These are phyloP conservation scores for Drosophila monieri DNA, from an alignment of 2,888 invertebrate genomes.

Conservation along the genomic window DNA sequence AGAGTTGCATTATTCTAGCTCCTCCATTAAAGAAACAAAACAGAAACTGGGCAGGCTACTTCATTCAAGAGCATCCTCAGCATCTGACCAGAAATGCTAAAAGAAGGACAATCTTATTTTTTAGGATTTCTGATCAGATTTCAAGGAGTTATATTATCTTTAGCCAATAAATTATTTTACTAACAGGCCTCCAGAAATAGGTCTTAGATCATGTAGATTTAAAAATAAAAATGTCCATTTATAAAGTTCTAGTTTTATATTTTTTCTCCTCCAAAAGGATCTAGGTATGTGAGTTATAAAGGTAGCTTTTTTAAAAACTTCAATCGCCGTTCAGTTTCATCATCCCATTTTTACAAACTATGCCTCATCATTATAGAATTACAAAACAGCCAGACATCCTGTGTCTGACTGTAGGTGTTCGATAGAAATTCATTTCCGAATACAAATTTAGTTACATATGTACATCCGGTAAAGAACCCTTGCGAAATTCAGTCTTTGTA, in stretches of 20 bases:
- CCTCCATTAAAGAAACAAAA: conserved; percentile 1
- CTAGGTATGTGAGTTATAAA: not conserved
- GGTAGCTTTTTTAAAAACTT: not conserved
- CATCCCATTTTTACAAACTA: not conserved
- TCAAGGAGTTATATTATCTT: not conserved
- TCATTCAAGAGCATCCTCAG: not conserved
- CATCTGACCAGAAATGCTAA: not conserved
- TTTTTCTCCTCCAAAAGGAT: no score
- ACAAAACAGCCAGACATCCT: not conserved
- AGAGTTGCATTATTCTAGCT: conserved; percentile 3
- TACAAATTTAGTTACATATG: not conserved
- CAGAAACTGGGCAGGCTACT: not conserved
- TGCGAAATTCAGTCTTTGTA: not conserved
- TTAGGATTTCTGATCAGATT: not conserved
- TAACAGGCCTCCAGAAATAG: no score
- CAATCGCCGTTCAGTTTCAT: not conserved
- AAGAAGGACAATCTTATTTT: not conserved
- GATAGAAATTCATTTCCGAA: not conserved
- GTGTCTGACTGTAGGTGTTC: not conserved
- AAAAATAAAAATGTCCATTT: no score
- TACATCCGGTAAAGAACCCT: not conserved
- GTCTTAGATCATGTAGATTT: no score
- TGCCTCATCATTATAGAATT: not conserved
- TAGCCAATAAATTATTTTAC: not conserved
- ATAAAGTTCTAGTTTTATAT: no score